Conservation (phyloP, 2,113 vertebrate species). For the Progne subis region DNA sequence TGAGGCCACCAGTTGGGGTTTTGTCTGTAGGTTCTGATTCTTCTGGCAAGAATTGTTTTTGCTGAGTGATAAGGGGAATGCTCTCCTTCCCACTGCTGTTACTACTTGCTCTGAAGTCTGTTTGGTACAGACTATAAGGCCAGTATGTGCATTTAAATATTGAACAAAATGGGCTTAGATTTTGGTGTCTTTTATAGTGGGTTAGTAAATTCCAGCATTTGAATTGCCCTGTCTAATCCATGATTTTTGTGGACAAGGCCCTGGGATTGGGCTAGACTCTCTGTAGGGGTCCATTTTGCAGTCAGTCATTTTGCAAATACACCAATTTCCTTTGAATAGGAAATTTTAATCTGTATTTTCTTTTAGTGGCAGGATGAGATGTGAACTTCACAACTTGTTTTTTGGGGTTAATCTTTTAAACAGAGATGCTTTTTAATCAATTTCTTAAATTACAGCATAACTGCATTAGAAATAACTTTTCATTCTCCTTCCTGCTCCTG, state of each 20-base stretch:
- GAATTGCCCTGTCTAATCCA: background rate
- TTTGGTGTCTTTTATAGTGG: background rate
- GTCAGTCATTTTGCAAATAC: background rate
- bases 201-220: background rate
- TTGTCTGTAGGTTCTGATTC: background rate
- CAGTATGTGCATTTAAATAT: background rate
- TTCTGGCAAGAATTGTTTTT: background rate
- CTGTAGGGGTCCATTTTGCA: background rate
- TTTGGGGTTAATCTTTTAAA: background rate
- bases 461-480: background rate
- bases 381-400: background rate
- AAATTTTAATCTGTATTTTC: background rate
- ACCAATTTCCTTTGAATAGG: background rate
- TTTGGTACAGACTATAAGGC: rapidly evolving
- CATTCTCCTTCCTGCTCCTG: background rate
- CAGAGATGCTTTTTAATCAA: background rate
- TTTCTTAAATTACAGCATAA: background rate
- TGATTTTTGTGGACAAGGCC: background rate
- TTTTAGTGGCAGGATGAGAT: background rate
- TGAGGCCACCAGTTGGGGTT: background rate
- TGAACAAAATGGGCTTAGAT: background rate
- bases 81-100: background rate
- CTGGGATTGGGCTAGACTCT: background rate
- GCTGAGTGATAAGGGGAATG: background rate
- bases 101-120: background rate